Evolutionary conservation across 2,113 vertebrate genomes (phyloP), one percentile per base, ranked within the genome.

Genomic region (Notothenia coriiceps): DNA sequence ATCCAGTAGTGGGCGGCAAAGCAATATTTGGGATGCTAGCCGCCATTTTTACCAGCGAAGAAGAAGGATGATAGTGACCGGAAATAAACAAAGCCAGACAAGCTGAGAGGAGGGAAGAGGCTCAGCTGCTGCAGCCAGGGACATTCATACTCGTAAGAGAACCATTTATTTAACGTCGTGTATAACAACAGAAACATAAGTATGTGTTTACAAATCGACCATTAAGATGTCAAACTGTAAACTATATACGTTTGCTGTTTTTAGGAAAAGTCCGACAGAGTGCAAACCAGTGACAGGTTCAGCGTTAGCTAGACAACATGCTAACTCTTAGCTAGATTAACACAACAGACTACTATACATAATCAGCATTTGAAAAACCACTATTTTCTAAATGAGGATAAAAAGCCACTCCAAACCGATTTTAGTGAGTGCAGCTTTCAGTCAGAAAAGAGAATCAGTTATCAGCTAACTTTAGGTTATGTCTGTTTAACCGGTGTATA

Each of bases 31-130:
- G 35, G 35, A 40, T 40, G 35, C 35, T 1, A 40, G 35, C 35
- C 35, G 35, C 35, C 35, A 40, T 40, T 40, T 40, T 40, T 40
- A 40, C 35, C 35, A 40, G 6, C 35, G 35, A 40, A 40, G 35
- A 40, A 40, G 35, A 40, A 40, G 4, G 13, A n/a, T 44, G 25
- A 2, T 0, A 20, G 9, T 12, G 13, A 61, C 67, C 49, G 89
- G 89, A 92, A 91, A 74, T 91, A 93, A 92, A 92, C 89, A 92
- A 80, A 83, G 0, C 0, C 66, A 61, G 70, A 79, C 72, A 56
- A 78, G 74, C 70, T 69, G 3, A 63, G 44, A 84, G 83, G 84
- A 89, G 89, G 85, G 88, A 88, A 89, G 65, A 7, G 13, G n/a
- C 60, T 44, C 40, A 47, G 33, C 25, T 25, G 25, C 50, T 35